Conservation (phyloP, 2,113 vertebrate genomes). For the Xerus inauris region DNA sequence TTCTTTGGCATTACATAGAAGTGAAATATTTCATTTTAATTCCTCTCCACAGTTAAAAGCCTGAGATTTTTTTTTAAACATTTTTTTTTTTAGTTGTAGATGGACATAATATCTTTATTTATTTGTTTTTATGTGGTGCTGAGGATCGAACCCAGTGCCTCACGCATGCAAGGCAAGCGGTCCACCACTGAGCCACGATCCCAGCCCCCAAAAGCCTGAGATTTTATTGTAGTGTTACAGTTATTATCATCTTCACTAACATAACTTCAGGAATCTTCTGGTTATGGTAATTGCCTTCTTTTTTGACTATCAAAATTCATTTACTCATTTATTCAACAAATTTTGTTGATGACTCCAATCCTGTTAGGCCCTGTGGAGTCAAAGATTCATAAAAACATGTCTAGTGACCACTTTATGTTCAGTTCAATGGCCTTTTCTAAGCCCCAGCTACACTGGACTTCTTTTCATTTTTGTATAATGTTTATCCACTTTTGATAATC, state of each 20-base stretch:
- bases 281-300: background rate
- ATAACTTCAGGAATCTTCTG: background rate
- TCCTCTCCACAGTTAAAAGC: background rate
- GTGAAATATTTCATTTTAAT: background rate
- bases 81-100: too few relatives aligned
- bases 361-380: background rate
- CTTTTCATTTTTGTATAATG: background rate
- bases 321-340: background rate
- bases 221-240: background rate
- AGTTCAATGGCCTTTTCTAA: background rate
- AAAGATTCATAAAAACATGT: background rate
- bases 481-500: background rate
- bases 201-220: background rate
- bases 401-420: background rate
- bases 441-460: background rate
- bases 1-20: background rate
- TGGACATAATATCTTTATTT: too few relatives aligned
- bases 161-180: too few relatives aligned
- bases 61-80: too few relatives aligned
- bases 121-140: too few relatives aligned
- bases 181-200: too few relatives aligned
- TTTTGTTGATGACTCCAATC: background rate
- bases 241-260: background rate
- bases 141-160: too few relatives aligned
- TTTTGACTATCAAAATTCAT: conserved; percentile 8